Evolutionary conservation across 2,797 vertebrate species (phyloP).

Genomic region (Phyllotis vaccarum): DNA sequence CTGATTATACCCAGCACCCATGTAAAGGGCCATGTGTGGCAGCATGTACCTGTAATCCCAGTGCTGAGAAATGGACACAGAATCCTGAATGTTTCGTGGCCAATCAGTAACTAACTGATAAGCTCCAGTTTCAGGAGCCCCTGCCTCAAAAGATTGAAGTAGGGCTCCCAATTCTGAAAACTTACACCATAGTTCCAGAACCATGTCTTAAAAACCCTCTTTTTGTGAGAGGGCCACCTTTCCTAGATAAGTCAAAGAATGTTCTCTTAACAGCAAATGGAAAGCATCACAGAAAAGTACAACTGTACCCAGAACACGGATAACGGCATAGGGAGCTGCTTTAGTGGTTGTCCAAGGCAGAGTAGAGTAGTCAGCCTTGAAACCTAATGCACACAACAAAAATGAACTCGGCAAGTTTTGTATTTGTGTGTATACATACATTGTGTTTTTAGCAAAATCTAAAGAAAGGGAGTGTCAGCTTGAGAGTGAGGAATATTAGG

Average conservation of each 20-base stretch:
- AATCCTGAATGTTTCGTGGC: background rate
- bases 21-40: background rate
- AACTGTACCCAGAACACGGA: background rate
- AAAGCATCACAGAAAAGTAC: no score
- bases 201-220: no score
- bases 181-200: background rate
- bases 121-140: background rate
- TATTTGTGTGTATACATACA: background rate
- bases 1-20: background rate
- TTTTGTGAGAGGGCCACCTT: background rate
- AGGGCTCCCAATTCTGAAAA: background rate
- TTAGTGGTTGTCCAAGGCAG: background rate
- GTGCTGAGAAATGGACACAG: background rate
- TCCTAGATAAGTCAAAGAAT: background rate
- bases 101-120: background rate
- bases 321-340: background rate
- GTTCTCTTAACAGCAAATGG: background rate
- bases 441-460: background rate
- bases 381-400: background rate
- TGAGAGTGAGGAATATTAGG: background rate
- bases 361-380: background rate
- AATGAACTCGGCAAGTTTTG: no score
- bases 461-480: background rate
- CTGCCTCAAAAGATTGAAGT: background rate
- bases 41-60: background rate